These are phyloP conservation scores for Caranx melampygus DNA, from an alignment of 2,113 vertebrate species.

Conservation along the genomic window DNA sequence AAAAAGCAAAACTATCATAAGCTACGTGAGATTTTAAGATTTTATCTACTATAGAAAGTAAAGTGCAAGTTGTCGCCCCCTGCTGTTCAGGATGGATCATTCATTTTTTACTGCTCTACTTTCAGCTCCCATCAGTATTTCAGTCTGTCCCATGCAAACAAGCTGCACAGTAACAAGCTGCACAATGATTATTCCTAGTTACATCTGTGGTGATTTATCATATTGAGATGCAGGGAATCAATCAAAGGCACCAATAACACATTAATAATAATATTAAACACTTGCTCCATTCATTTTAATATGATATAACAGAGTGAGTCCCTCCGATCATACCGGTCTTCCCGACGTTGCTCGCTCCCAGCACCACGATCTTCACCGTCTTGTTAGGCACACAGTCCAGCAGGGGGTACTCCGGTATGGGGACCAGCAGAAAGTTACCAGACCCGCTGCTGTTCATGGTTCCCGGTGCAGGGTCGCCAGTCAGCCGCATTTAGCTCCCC, in stretches of 20 bases:
- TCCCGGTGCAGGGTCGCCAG: constrained; percentile 70
- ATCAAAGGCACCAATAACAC: not conserved
- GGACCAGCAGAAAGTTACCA: constrained; percentile 91
- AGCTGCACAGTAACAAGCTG: not conserved
- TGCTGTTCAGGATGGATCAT: not conserved
- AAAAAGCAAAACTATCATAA: not conserved
- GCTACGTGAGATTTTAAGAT: not conserved
- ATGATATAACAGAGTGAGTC: not conserved
- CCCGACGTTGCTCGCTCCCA: constrained; percentile 91
- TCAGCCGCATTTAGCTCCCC: constrained; percentile 81
- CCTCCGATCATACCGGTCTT: constrained; percentile 88
- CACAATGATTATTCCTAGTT: not conserved
- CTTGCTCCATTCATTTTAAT: not conserved
- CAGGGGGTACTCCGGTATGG: constrained; percentile 90
- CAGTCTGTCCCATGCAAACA: not conserved
- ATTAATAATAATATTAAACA: not conserved
- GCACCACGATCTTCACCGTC: constrained; percentile 91
- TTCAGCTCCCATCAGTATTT: not conserved
- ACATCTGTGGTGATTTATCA: not conserved
- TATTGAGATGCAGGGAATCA: not conserved
- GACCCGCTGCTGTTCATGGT: constrained; percentile 90
- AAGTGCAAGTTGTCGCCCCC: constrained; percentile 47
- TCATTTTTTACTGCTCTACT: not conserved
- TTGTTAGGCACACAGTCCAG: constrained; percentile 89
- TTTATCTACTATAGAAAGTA: not conserved